phyloP scores from a whole-genome alignment of 1,140 invertebrate genomes.

The Rhyzopertha dominica region DNA sequence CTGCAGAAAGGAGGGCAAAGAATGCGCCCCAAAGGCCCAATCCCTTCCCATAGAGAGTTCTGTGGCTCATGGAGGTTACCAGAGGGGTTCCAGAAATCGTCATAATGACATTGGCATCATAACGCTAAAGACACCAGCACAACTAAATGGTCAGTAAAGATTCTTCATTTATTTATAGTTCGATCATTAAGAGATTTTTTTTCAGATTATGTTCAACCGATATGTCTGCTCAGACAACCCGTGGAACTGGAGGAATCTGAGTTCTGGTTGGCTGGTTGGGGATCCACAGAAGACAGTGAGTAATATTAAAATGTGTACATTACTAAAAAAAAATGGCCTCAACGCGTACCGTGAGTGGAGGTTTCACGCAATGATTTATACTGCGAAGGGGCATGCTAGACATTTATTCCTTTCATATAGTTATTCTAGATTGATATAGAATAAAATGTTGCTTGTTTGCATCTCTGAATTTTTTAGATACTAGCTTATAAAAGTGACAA shows the following conservation, averaged over 20 bases:
- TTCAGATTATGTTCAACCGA: conserved; percentile 54
- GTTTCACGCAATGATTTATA: too few relatives aligned
- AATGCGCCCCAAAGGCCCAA: conserved; percentile 45
- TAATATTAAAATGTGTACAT: conserved; percentile 1
- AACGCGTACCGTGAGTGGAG: too few relatives aligned
- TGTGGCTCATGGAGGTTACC: conserved; percentile 52
- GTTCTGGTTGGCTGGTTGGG: conserved; percentile 40
- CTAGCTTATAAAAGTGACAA: too few relatives aligned
- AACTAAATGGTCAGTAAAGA: conserved; percentile 45
- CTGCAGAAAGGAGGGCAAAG: conserved; percentile 36
- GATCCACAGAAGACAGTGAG: conserved; percentile 33
- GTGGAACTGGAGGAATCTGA: conserved; percentile 8
- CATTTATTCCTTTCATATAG: too few relatives aligned
- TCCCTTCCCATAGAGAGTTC: conserved; percentile 47
- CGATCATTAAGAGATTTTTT: conserved; percentile 15
- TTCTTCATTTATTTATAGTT: conserved; percentile 12
- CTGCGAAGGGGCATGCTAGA: too few relatives aligned
- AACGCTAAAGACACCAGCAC: conserved; percentile 48
- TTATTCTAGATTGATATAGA: too few relatives aligned
- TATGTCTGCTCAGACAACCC: conserved; percentile 52
- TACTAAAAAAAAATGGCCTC: background rate
- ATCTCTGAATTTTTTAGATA: too few relatives aligned
- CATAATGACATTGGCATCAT: conserved; percentile 60
- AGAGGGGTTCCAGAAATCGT: conserved; percentile 40
- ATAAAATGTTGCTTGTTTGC: too few relatives aligned